Evolutionary conservation across 1,140 invertebrate genomes (phyloP), one percentile per base, ranked within the genome.

Genomic region (Drosophila takahashii): DNA sequence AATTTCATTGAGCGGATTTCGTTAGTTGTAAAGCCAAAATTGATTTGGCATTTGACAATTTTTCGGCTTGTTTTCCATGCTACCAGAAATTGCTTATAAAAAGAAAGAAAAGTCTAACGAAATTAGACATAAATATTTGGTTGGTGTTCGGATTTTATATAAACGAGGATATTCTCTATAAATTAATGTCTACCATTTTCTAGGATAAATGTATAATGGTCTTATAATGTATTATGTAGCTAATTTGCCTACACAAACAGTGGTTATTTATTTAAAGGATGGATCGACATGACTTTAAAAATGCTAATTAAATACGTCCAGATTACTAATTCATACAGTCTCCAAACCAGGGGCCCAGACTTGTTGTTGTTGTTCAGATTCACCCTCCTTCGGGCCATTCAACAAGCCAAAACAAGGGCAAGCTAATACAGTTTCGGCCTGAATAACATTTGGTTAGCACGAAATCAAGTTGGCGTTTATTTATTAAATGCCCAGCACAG

Each of bases 21-120:
- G 73, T 54, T 56, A 47, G 62, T 44, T 77, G 73, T 69, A 69
- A 60, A 69, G 44, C 32, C 42, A 76, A 56, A 77, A 77, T 77
- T 69, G 62, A 77, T 69, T 77, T 69, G 56, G 62, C 27, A 42
- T 34, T 36, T 51, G 48, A 32, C 47, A 50, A 50, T 44, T 37
- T 54, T 57, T 29, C 8, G 27, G 27, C 29, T 47, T 32, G 34
- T 57, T 48, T 69, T 45, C 50, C 22, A 39, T 70, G 29, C 50
- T 32, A 67, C 15, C 15, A 52, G 11, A 69, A 39, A 54, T 18
- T 36, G 41, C 3, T 18, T 48, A 70, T 4, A 70, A 69, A 16
- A 45, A 47, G 13, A 45, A 69, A 18, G n/a, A 15, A 8, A 1
- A 54, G 22, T 22, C 22, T 9, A 50, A 39, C 32, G 11, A 47